Evolutionary conservation across 2,113 vertebrate genomes (phyloP), one percentile per base, ranked within the genome.

Genomic region (Archocentrus centrarchus): DNA sequence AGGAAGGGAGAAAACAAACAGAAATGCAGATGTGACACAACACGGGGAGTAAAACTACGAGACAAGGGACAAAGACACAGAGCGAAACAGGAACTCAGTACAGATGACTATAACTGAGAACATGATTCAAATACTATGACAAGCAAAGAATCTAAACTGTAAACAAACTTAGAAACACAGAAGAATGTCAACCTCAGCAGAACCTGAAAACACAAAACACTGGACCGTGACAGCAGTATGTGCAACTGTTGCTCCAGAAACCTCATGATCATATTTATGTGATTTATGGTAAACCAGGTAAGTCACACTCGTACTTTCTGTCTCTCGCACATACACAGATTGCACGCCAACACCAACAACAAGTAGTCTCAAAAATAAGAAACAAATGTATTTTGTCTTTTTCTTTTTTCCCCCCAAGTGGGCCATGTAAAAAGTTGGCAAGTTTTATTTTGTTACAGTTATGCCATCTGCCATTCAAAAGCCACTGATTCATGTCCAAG

Each of bases 401-500:
- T 44, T 68, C 47, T 47, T 44, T 68, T 68, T 47, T 47, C 27
- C 47, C 27, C 22, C 64, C 41, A 47, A 47, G 41, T 47, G 41
- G 22, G 15, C 64, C 64, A 47, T 68, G 47, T 18, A 68, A 27
- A 68, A 47, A 7, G 8, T 68, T 68, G 64, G 41, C 41, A 47
- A 68, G 22, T 27, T 47, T 47, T 68, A 68, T 68, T 68, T 68
- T 11, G 64, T 68, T 68, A 68, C 64, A 68, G 41, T 68, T 68
- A 68, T 68, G 22, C 64, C 41, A 68, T 68, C 64, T 68, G 41
- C 22, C 64, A 47, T 47, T 68, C 64, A 47, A 47, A 68, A 47
- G 27, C 39, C 15, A 27, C 47, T 68, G 64, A 68, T 68, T 68
- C 47, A 68, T 68, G 64, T 68, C 64, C 41, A 68, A 47, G 41